phyloP scores from a whole-genome alignment of 2,888 invertebrate genomes.

The Epinotia nisella region DNA sequence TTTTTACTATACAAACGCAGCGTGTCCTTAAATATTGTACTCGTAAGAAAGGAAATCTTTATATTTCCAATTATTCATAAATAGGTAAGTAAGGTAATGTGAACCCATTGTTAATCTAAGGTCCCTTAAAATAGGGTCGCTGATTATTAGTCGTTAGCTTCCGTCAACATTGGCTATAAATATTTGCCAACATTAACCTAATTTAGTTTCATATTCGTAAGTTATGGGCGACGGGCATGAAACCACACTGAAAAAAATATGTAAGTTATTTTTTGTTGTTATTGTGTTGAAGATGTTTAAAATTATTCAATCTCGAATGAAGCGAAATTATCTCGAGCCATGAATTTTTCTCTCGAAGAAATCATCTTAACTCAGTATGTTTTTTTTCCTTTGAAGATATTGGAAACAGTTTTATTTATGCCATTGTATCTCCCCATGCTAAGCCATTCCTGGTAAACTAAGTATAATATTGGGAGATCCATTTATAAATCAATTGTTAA shows the following conservation, averaged over 20 bases:
- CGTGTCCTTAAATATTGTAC: neutral
- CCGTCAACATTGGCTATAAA: constrained; percentile 44
- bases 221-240: constrained; percentile 40
- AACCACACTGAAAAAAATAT: neutral
- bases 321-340: too few relatives aligned
- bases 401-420: too few relatives aligned
- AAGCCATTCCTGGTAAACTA: too few relatives aligned
- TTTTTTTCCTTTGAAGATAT: too few relatives aligned
- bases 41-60: neutral
- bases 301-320: too few relatives aligned
- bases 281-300: too few relatives aligned
- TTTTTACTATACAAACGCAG: neutral
- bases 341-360: too few relatives aligned
- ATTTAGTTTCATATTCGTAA: constrained; percentile 37
- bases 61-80: neutral
- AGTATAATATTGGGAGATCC: too few relatives aligned
- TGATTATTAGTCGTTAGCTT: constrained; percentile 36
- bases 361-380: too few relatives aligned
- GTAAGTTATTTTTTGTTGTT: too few relatives aligned
- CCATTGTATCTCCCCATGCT: too few relatives aligned
- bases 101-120: constrained; percentile 18
- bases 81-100: constrained; percentile 6
- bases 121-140: constrained; percentile 18
- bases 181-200: constrained; percentile 41
- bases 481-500: too few relatives aligned